A percentile compares a stretch with the other conserved stretches of the same genome.
phyloP scores from a whole-genome alignment of 2,113 vertebrate genomes.

The Equus przewalskii region DNA sequence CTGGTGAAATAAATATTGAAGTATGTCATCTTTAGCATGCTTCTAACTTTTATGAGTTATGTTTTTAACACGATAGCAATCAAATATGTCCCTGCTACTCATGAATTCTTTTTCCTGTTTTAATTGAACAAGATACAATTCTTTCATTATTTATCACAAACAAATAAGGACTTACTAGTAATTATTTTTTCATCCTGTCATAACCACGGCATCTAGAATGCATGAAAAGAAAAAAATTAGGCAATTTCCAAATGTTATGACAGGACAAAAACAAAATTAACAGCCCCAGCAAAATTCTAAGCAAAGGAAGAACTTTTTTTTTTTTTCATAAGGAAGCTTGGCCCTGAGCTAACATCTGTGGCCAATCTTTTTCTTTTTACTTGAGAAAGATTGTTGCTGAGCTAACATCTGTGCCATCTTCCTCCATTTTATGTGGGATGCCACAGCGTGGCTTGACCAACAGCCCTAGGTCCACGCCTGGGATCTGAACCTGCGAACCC shows the following conservation, averaged over 20 bases:
- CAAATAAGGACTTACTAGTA: not conserved
- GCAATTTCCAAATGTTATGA: not conserved
- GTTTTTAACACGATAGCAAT: not conserved
- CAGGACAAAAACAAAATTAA: not conserved
- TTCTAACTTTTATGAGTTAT: not conserved
- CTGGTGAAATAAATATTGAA: not conserved
- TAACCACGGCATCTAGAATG: not conserved
- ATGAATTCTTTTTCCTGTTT: not conserved
- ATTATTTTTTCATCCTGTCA: not conserved
- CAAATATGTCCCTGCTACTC: not conserved
- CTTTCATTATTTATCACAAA: constrained; percentile 8
- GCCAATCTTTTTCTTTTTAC: too few relatives aligned
- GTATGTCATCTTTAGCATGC: not conserved
- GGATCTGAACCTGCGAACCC: too few relatives aligned
- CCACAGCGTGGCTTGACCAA: too few relatives aligned
- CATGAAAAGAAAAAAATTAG: not conserved
- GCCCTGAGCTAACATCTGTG: too few relatives aligned
- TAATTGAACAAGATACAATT: not conserved
- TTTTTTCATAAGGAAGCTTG: too few relatives aligned
- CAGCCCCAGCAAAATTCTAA: not conserved
- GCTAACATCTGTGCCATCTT: too few relatives aligned
- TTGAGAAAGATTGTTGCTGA: too few relatives aligned
- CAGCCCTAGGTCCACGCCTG: too few relatives aligned
- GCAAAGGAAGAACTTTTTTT: not conserved
- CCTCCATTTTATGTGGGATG: too few relatives aligned